Evolutionary conservation across 64 coral and sea anemone genomes (phyloP).

Genomic region (Hydrozoanthus tunicans): DNA sequence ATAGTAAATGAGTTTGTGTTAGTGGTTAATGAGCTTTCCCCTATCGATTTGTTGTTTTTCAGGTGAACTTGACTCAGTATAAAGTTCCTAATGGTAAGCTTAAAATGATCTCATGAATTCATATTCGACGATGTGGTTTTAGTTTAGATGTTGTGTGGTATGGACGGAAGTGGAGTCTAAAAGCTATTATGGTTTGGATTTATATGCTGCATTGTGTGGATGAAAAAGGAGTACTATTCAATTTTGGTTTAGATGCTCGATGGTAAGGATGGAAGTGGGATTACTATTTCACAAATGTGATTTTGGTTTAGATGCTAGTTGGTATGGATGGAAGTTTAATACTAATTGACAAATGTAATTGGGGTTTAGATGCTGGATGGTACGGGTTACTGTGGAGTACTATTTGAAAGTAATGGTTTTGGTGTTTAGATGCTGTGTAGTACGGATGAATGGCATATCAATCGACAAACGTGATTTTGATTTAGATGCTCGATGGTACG

Average conservation of each 20-base stretch:
- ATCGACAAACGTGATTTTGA: too few species aligned
- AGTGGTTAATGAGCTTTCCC: too few species aligned
- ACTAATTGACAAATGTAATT: neutral
- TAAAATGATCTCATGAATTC: neutral
- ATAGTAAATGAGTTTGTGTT: too few species aligned
- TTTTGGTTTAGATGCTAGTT: neutral
- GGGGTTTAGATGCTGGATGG: neutral
- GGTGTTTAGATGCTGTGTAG: neutral
- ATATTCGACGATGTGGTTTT: neutral
- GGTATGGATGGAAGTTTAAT: neutral
- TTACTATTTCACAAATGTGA: too few species aligned
- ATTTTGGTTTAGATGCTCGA: too few species aligned
- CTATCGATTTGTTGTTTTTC: conserved; percentile 17
- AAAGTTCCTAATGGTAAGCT: conserved; percentile 88
- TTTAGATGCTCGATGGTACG: too few species aligned
- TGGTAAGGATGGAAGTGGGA: too few species aligned
- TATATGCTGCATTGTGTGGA: too few species aligned
- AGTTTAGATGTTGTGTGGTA: neutral
- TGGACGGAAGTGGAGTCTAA: too few species aligned
- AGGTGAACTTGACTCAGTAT: conserved; percentile 83
- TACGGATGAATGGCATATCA: neutral
- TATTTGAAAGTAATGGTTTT: neutral
- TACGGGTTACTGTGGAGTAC: neutral
- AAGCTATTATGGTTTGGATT: too few species aligned
- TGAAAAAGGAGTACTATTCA: too few species aligned